A percentile compares a stretch with the other conserved stretches of the same genome.
Evolutionary conservation across 2,888 invertebrate genomes (phyloP).

Genomic region (Cryptosula pallasiana): DNA sequence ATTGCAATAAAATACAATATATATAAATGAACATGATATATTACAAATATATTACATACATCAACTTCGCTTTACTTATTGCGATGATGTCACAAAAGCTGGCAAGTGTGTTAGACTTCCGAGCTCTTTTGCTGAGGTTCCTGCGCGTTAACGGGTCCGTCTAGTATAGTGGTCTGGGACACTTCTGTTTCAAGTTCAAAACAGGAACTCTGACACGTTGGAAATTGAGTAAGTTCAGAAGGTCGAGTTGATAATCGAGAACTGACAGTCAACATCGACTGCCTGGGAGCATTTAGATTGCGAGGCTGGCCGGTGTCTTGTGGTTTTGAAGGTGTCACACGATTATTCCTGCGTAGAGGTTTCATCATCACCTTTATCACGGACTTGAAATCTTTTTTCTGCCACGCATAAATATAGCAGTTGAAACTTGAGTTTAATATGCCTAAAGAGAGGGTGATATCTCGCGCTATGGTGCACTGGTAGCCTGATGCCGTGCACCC

Average conservation of each 20-base stretch:
- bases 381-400: neutral
- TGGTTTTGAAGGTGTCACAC: neutral
- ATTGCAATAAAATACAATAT: too few relatives aligned
- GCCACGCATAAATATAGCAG: slow-evolving; percentile 16
- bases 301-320: neutral
- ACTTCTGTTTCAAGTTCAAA: too few relatives aligned
- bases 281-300: neutral
- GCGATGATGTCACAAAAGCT: too few relatives aligned
- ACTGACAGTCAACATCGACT: neutral
- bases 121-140: too few relatives aligned
- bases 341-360: neutral
- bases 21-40: too few relatives aligned
- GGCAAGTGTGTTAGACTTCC: too few relatives aligned
- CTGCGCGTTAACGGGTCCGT: too few relatives aligned
- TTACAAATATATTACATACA: too few relatives aligned
- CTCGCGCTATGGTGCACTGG: neutral
- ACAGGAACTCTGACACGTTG: neutral
- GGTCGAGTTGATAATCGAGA: neutral
- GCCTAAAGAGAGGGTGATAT: neutral
- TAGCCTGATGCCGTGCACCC: neutral
- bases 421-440: slow-evolving; percentile 13
- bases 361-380: neutral
- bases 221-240: neutral
- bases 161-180: too few relatives aligned
- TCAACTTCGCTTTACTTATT: too few relatives aligned